These are phyloP conservation scores for Urocyon cinereoargenteus DNA, from an alignment of 2,797 vertebrate species.

Conservation along the genomic window DNA sequence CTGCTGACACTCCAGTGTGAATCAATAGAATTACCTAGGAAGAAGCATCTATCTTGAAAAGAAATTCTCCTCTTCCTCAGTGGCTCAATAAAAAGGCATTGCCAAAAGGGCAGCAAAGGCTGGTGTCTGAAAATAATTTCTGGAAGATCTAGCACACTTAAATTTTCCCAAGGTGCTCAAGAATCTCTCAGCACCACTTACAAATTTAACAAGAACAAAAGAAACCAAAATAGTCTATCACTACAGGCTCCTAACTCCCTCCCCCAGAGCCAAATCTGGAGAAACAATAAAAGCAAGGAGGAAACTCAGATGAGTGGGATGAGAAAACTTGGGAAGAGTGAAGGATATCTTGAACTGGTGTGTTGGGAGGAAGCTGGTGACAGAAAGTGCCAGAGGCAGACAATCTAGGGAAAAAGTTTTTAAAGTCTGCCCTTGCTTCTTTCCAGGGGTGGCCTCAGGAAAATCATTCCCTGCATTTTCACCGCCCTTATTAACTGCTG, in stretches of 20 bases:
- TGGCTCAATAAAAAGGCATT: not conserved
- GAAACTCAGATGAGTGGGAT: not conserved
- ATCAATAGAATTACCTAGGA: not conserved
- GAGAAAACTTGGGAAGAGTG: not conserved
- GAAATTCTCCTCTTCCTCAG: not conserved
- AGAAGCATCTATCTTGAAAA: not conserved
- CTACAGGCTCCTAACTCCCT: not conserved
- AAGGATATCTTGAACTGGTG: not conserved
- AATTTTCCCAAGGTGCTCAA: not conserved
- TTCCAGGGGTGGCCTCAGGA: not conserved
- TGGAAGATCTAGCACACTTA: not conserved
- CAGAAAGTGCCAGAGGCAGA: not conserved
- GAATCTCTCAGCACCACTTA: not conserved
- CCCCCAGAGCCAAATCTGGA: not conserved
- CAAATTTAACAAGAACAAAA: slow-evolving; percentile 7
- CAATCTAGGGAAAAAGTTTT: not conserved
- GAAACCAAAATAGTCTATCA: not conserved
- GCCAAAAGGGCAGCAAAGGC: not conserved
- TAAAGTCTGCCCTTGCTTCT: not conserved
- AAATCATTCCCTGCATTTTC: not conserved
- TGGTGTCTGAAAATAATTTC: not conserved
- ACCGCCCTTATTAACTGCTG: not conserved
- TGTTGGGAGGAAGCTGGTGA: not conserved
- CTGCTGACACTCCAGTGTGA: not conserved
- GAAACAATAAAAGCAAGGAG: not conserved